Evolutionary conservation across 23 tunicate genomes (phyloP).

Genomic region (Styela plicata): DNA sequence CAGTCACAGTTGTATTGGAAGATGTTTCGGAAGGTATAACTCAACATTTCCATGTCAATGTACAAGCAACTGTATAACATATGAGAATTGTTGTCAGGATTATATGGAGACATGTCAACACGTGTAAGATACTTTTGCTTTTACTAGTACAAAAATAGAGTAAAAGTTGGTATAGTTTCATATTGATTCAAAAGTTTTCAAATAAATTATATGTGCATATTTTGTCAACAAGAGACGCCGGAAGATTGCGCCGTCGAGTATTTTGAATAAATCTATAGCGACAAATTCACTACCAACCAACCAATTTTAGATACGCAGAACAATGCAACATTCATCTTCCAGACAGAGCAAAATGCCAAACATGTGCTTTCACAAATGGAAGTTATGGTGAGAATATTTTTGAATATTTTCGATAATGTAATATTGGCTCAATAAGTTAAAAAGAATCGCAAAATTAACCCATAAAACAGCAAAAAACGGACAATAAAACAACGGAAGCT

Average conservation of each 20-base stretch:
- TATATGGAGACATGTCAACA: constrained; percentile 36
- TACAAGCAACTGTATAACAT: constrained; percentile 30
- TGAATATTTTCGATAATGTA: not conserved
- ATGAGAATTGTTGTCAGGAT: constrained; percentile 63
- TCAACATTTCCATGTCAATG: constrained; percentile 55
- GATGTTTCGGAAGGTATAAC: constrained; percentile 47
- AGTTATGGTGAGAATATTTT: not conserved
- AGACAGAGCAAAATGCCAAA: not conserved
- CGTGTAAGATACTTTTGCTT: constrained; percentile 9
- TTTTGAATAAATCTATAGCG: too few relatives aligned
- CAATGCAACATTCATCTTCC: not conserved
- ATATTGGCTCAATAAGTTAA: not conserved
- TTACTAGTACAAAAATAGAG: not conserved
- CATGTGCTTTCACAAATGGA: not conserved
- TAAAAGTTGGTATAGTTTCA: not conserved
- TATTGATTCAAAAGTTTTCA: not conserved
- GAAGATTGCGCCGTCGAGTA: too few relatives aligned
- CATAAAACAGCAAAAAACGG: too few relatives aligned
- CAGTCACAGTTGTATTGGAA: constrained; percentile 44
- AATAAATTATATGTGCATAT: not conserved
- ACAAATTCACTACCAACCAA: too few relatives aligned
- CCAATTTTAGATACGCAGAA: not conserved
- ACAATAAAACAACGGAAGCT: not conserved
- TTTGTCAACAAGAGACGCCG: too few relatives aligned
- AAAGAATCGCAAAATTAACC: too few relatives aligned